Evolutionary conservation across 2,888 invertebrate species (phyloP).

Genomic region (Bedellia somnulentella): DNA sequence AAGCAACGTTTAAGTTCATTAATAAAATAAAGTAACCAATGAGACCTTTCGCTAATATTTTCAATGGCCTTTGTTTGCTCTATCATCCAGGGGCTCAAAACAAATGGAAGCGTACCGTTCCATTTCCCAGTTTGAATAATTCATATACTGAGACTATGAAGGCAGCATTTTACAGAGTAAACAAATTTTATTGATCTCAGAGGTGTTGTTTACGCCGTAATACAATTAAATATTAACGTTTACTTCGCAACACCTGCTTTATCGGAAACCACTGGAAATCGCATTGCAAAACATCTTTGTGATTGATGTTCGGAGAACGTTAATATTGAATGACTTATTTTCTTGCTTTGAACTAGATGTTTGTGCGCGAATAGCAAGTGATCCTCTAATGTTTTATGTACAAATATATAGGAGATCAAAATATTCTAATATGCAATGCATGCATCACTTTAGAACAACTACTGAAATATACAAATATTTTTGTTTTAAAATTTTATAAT

Average conservation of each 20-base stretch:
- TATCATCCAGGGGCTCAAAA: slow-evolving; percentile 46
- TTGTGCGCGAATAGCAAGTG: too few relatives aligned
- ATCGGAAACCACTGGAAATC: slow-evolving; percentile 38
- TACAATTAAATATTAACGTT: slow-evolving; percentile 59
- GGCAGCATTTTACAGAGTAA: slow-evolving; percentile 57
- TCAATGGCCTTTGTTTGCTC: slow-evolving; percentile 21
- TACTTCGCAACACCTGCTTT: slow-evolving; percentile 51
- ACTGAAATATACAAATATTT: too few relatives aligned
- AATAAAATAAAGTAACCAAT: too few relatives aligned
- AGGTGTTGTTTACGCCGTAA: slow-evolving; percentile 49
- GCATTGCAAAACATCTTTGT: slow-evolving; percentile 48
- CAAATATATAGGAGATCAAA: too few relatives aligned
- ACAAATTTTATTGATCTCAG: slow-evolving; percentile 61
- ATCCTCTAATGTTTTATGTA: too few relatives aligned
- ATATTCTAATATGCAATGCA: too few relatives aligned
- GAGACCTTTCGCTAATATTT: neutral
- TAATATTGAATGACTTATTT: too few relatives aligned
- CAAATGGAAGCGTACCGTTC: slow-evolving; percentile 39
- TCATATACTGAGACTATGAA: slow-evolving; percentile 55
- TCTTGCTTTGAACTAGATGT: too few relatives aligned
- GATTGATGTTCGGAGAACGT: too few relatives aligned
- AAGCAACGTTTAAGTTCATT: too few relatives aligned
- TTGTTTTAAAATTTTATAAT: too few relatives aligned
- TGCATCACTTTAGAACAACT: too few relatives aligned
- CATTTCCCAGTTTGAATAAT: slow-evolving; percentile 50